These are phyloP conservation scores for Melanargia galathea DNA, from an alignment of 2,888 invertebrate genomes.

Conservation along the genomic window DNA sequence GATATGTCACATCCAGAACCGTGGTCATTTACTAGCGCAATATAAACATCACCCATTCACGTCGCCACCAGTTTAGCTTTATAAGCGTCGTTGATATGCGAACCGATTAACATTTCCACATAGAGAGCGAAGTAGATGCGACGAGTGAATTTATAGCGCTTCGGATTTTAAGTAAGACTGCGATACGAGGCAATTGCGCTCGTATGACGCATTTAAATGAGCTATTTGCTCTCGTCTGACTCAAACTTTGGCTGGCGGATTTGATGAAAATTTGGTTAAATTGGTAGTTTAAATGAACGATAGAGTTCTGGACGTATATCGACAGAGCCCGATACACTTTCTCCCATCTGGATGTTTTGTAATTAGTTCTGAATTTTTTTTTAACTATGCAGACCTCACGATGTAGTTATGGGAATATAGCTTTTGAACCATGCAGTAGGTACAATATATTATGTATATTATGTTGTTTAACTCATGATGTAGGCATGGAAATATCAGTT, in stretches of 20 bases:
- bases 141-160: conserved; percentile 17
- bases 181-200: conserved; percentile 17
- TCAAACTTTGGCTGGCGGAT: conserved; percentile 9
- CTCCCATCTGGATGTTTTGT: not conserved
- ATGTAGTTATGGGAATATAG: too few relatives aligned
- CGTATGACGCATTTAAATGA: conserved; percentile 21
- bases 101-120: conserved; percentile 51
- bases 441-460: too few relatives aligned
- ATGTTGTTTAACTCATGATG: too few relatives aligned
- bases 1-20: conserved; percentile 9
- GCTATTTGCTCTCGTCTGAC: conserved; percentile 9
- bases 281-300: not conserved
- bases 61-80: conserved; percentile 21
- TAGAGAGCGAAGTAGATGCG: conserved; percentile 27
- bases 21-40: conserved; percentile 17
- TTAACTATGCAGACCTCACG: too few relatives aligned
- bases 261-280: conserved; percentile 12
- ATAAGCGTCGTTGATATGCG: conserved; percentile 30
- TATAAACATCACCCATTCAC: conserved; percentile 13
- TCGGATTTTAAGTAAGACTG: conserved; percentile 23
- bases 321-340: not conserved
- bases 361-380: not conserved
- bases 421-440: too few relatives aligned
- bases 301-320: not conserved
- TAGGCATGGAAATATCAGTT: too few relatives aligned